Percentiles rank a stretch among this genome's conserved stretches.
Evolutionary conservation across 2,888 invertebrate genomes (phyloP).

Genomic region (Sabellastarte sp.): DNA sequence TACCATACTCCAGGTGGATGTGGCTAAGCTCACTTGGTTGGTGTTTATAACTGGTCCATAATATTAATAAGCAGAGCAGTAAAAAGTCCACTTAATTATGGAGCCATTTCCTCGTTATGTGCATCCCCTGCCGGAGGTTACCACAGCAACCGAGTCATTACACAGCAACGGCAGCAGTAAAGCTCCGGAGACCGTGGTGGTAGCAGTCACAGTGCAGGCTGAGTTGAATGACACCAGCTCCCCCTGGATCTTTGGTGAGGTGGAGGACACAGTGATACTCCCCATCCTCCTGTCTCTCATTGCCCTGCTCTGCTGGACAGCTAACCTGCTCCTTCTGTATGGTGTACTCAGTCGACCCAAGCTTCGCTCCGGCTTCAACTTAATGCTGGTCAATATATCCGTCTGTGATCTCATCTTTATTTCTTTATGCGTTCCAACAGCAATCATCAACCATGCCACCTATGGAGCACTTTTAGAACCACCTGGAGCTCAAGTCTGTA

Average conservation of each 20-base stretch:
- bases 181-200: too few species aligned
- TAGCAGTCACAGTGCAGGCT: too few species aligned
- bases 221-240: constrained; percentile 10
- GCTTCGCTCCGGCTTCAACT: constrained; percentile 27
- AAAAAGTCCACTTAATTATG: too few species aligned
- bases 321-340: constrained; percentile 22
- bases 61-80: too few species aligned
- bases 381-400: constrained; percentile 30
- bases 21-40: too few species aligned
- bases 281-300: constrained; percentile 25
- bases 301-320: constrained; percentile 17
- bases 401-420: constrained; percentile 25
- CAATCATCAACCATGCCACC: constrained; percentile 23
- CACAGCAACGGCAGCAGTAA: too few species aligned
- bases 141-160: too few species aligned
- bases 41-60: too few species aligned
- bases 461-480: not conserved
- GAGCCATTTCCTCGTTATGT: too few species aligned
- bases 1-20: too few species aligned
- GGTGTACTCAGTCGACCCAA: constrained; percentile 16
- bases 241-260: constrained; percentile 26
- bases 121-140: too few species aligned
- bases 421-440: constrained; percentile 19
- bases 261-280: constrained; percentile 18
- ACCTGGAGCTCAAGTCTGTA: not conserved